Base-by-base conservation (phyloP, 2,797 vertebrate genomes). In the Alauda arvensis region DNA sequence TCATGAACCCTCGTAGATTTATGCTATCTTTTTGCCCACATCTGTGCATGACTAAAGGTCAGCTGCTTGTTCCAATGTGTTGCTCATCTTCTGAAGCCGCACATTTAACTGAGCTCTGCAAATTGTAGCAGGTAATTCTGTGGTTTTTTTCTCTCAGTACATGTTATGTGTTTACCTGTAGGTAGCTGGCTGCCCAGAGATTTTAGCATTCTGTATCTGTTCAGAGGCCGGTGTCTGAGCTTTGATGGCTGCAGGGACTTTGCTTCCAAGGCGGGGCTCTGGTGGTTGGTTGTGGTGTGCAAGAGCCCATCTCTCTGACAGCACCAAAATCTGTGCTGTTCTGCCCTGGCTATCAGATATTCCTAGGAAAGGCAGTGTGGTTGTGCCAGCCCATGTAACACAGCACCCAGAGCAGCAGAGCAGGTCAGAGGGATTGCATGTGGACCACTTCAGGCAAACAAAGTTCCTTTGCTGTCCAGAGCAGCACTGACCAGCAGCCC, bases 11-110 rank as follows among this genome's bases (percentile, higher is more conserved):
- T 82, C 0, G 0, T 2, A 42, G 34, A 15, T 60, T 89, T 74
- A n/a, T n/a, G 10, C 29, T 66, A 0, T 57, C 8, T 31, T 65
- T 63, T 74, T 82, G 26, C 26, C 15, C 4, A 1, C 0, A 0
- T 66, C 52, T 78, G 12, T 45, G 37, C 43, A 4, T 74, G 60
- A 55, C 25, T 33, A 6, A 52, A 87, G 28, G 21, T 62, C 66
- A 77, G 59, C 21, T 83, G 53, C 49, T 24, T 25, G 16, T 77
- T 66, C 9, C 0, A 0, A 29, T 14, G 42, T 8, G 6, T 20
- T 10, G 21, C 51, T 85, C 29, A 14, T 60, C 68, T 63, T 74
- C 39, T 37, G 33, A 86, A 83, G 63, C 31, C 11, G 8, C 28
- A 31, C 0, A 17, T 14, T 83, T 60, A 57, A 40, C 21, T 77